These are phyloP conservation scores for Stratiomys singularior DNA, from an alignment of 2,888 invertebrate species.

Conservation along the genomic window DNA sequence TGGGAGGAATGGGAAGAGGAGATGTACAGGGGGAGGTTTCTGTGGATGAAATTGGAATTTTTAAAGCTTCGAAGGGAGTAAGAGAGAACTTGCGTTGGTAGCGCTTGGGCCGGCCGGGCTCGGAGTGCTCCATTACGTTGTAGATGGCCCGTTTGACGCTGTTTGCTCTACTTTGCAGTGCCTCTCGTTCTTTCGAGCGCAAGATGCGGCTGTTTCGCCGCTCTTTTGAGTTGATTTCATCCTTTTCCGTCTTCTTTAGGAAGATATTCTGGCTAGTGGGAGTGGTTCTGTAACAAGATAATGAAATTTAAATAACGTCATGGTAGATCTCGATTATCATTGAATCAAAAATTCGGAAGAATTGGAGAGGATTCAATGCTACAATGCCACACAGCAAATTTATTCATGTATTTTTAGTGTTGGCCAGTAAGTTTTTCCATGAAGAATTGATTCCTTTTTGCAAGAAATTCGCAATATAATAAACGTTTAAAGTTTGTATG, in stretches of 20 bases:
- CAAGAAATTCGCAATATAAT: too few relatives aligned
- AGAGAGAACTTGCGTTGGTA: slow-evolving; percentile 66
- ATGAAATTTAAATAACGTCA: too few relatives aligned
- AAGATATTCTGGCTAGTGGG: neutral
- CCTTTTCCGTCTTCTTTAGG: slow-evolving; percentile 67
- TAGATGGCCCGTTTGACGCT: slow-evolving; percentile 85
- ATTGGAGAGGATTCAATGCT: too few relatives aligned
- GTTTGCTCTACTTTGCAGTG: slow-evolving; percentile 75
- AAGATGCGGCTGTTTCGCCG: slow-evolving; percentile 62
- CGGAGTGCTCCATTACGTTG: slow-evolving; percentile 82
- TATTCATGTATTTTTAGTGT: too few relatives aligned
- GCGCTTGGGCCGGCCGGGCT: slow-evolving; percentile 68
- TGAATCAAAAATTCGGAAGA: too few relatives aligned
- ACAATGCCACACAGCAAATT: too few relatives aligned
- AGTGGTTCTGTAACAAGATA: slow-evolving; percentile 1
- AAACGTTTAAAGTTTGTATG: too few relatives aligned
- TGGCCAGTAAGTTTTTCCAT: too few relatives aligned
- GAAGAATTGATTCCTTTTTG: too few relatives aligned
- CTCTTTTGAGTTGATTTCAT: slow-evolving; percentile 67
- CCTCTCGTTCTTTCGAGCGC: slow-evolving; percentile 70
- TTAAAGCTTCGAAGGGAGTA: slow-evolving; percentile 63
- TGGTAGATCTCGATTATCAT: too few relatives aligned
- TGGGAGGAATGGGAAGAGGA: slow-evolving; percentile 61
- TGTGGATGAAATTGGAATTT: slow-evolving; percentile 59
- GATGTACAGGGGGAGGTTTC: slow-evolving; percentile 64